Conservation (phyloP, 2,888 invertebrate genomes). For the Sinelater perroti region DNA sequence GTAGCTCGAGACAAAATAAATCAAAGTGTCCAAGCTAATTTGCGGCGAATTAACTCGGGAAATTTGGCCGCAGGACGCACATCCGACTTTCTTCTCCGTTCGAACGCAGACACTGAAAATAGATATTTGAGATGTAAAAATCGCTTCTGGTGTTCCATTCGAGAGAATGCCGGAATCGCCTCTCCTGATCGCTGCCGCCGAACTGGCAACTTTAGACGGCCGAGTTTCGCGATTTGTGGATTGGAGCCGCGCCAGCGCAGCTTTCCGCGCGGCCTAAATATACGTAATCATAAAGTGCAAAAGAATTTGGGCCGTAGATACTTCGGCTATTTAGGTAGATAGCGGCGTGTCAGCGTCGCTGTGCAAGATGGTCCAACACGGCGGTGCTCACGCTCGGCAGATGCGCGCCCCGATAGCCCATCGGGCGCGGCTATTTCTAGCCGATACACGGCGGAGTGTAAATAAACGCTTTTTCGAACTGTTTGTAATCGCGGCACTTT, state of each 20-base stretch:
- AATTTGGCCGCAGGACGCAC: too few relatives aligned
- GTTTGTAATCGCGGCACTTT: not conserved
- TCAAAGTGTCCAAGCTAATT: conserved; percentile 11
- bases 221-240: conserved; percentile 23
- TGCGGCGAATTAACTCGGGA: not conserved
- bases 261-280: conserved; percentile 39
- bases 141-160: too few relatives aligned
- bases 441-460: conserved; percentile 4
- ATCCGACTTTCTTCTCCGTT: too few relatives aligned
- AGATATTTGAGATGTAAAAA: too few relatives aligned
- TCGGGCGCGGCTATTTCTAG: conserved; percentile 9
- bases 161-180: too few relatives aligned
- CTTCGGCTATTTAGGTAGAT: too few relatives aligned
- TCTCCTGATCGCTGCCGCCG: not conserved
- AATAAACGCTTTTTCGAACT: conserved; percentile 1
- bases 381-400: too few relatives aligned
- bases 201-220: conserved; percentile 15
- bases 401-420: too few relatives aligned
- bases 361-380: too few relatives aligned
- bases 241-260: conserved; percentile 37
- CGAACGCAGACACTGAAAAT: too few relatives aligned
- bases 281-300: conserved; percentile 37
- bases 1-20: conserved; percentile 8
- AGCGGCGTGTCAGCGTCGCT: too few relatives aligned
- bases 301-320: conserved; percentile 16